Percentiles rank a stretch among this genome's conserved stretches.
Conservation (phyloP, 2,797 vertebrate genomes). For the Phylloscopus collybita region DNA sequence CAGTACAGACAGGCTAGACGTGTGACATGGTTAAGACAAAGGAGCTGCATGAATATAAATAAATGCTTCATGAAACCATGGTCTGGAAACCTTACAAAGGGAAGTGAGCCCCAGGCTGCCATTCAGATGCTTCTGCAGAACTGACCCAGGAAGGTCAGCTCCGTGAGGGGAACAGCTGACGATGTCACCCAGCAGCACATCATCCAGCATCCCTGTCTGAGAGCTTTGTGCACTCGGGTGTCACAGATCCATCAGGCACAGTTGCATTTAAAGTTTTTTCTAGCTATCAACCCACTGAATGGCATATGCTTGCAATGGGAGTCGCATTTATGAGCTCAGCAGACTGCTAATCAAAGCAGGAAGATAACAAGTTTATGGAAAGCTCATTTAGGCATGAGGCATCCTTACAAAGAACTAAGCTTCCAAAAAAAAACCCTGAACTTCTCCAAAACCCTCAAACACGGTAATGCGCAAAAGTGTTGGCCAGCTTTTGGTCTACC, state of each 20-base stretch:
- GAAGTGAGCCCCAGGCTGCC: neutral
- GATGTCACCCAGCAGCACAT: neutral
- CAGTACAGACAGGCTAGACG: neutral
- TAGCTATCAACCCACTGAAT: neutral
- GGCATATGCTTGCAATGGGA: neutral
- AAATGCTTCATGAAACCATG: neutral
- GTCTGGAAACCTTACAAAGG: constrained; percentile 7
- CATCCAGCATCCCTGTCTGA: neutral
- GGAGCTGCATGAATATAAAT: neutral
- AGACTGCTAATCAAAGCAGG: neutral
- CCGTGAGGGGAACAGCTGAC: accelerated
- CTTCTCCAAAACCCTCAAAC: neutral
- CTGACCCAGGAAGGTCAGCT: neutral
- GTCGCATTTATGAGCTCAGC: neutral
- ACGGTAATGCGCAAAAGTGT: neutral
- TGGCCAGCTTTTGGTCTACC: neutral
- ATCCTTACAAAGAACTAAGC: neutral
- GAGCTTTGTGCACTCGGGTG: neutral
- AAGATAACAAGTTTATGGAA: neutral
- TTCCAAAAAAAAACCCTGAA: neutral
- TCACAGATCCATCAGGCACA: neutral
- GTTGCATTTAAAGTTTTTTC: neutral
- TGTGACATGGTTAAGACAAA: neutral
- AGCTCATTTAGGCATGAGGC: neutral
- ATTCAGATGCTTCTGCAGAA: neutral